A percentile compares a stretch with the other conserved stretches of the same genome.
Conservation (phyloP, 2,113 vertebrate species). For the Peromyscus leucopus region DNA sequence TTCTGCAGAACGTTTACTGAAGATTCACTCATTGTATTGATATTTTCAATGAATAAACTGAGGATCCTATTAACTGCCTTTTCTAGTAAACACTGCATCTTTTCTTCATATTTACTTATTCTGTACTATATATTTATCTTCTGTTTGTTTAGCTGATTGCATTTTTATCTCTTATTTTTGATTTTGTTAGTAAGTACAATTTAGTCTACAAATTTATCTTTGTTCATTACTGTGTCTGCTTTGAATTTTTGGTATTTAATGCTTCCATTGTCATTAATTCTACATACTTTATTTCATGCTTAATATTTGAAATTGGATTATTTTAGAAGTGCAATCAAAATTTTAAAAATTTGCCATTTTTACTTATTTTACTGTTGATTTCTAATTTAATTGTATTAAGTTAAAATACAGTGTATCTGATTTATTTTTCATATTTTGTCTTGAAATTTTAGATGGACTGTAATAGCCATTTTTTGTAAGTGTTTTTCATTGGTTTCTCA, state of each 20-base stretch:
- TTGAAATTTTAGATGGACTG: neutral
- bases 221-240: neutral
- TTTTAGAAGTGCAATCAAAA: neutral
- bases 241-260: slow-evolving; percentile 12
- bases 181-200: neutral
- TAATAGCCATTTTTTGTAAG: neutral
- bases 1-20: neutral
- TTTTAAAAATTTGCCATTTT: neutral
- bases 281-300: neutral
- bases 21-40: neutral
- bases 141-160: neutral
- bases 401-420: neutral
- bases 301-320: slow-evolving; percentile 14
- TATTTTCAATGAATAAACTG: neutral
- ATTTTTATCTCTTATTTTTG: neutral
- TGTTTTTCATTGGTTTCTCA: neutral
- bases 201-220: neutral
- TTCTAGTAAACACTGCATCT: slow-evolving; percentile 16
- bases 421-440: neutral
- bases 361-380: neutral
- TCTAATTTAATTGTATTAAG: neutral
- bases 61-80: neutral
- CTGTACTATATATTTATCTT: neutral
- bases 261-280: neutral
- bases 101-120: neutral